Evolutionary conservation across 1,140 invertebrate genomes (phyloP).

Genomic region (Spodoptera litura): DNA sequence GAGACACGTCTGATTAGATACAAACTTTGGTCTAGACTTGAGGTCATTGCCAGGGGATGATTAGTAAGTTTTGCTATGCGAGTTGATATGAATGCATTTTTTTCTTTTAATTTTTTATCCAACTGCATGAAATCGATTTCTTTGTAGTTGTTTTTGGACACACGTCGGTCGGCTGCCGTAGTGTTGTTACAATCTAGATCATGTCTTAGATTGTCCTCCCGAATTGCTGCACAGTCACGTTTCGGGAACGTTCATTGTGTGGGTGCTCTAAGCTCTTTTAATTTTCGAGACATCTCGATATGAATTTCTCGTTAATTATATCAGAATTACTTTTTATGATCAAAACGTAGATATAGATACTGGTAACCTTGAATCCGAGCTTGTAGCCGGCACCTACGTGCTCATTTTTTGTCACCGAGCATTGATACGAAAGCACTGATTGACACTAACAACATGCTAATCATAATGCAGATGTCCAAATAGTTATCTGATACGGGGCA

Average conservation of each 20-base stretch:
- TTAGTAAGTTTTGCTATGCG: conserved; percentile 73
- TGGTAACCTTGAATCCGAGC: conserved; percentile 57
- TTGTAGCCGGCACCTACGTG: conserved; percentile 59
- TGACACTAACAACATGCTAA: conserved; percentile 73
- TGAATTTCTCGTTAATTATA: conserved; percentile 79
- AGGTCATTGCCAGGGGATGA: conserved; percentile 83
- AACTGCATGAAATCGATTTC: conserved; percentile 78
- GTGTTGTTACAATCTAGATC: conserved; percentile 81
- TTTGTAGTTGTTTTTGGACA: conserved; percentile 81
- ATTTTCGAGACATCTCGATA: conserved; percentile 74
- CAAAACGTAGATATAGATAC: conserved; percentile 54
- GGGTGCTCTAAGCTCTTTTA: conserved; percentile 72
- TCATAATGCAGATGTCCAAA: conserved; percentile 74
- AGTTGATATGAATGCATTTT: conserved; percentile 74
- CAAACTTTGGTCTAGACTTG: conserved; percentile 63
- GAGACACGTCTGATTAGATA: conserved; percentile 55
- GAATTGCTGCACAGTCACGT: conserved; percentile 79
- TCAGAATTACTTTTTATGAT: conserved; percentile 66
- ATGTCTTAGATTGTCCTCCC: conserved; percentile 78
- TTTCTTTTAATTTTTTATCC: conserved; percentile 69
- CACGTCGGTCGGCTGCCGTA: conserved; percentile 71
- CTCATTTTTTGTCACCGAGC: conserved; percentile 60
- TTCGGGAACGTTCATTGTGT: conserved; percentile 76
- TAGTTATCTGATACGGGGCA: conserved; percentile 76
- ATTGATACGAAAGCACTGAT: conserved; percentile 68